A percentile compares a stretch with the other conserved stretches of the same genome.
Conservation (phyloP, 2,888 invertebrate genomes). For the Troglohyphantes excavatus region DNA sequence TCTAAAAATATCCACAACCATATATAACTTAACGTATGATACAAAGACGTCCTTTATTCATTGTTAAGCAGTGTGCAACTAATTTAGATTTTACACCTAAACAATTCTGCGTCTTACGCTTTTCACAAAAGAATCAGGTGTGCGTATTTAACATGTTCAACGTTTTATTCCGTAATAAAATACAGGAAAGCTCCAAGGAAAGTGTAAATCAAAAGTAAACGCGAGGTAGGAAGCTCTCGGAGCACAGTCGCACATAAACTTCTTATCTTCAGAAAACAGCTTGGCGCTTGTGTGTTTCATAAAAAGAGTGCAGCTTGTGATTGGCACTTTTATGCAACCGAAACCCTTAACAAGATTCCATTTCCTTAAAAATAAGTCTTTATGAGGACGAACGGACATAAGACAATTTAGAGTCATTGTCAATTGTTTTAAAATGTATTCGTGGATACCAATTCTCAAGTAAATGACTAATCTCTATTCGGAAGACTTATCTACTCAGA, state of each 20-base stretch:
- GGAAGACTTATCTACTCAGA: too few species aligned
- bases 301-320: background rate
- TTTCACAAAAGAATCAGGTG: background rate
- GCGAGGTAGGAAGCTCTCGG: background rate
- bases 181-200: background rate
- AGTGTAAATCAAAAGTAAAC: conserved; percentile 18
- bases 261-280: conserved; percentile 30
- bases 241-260: conserved; percentile 22
- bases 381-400: too few species aligned
- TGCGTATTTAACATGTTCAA: background rate
- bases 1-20: too few species aligned
- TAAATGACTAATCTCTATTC: too few species aligned
- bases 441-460: too few species aligned
- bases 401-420: too few species aligned
- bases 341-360: background rate
- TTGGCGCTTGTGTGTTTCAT: background rate
- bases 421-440: too few species aligned
- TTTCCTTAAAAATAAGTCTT: too few species aligned
- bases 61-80: background rate
- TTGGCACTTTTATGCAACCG: background rate
- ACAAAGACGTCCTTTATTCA: too few species aligned
- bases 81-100: background rate
- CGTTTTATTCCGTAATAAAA: conserved; percentile 9
- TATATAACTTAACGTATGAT: too few species aligned
- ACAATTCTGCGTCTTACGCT: background rate